phyloP scores from a whole-genome alignment of 2,113 vertebrate species.

The Myodes glareolus region DNA sequence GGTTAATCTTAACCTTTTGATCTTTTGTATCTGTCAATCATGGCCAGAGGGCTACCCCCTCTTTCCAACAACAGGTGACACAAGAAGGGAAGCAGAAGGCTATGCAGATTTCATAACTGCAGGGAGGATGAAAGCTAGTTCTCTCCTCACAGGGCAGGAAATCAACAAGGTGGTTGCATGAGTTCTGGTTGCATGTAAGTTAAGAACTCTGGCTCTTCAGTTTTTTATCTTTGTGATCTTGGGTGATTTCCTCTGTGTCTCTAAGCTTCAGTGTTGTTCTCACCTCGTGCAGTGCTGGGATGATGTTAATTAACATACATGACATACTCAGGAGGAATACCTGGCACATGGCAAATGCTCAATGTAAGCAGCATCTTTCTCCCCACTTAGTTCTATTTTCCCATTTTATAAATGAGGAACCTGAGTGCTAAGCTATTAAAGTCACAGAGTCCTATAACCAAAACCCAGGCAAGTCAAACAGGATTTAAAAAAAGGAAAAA shows the following conservation, averaged over 20 bases:
- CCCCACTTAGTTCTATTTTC: not conserved
- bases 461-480: not conserved
- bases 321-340: not conserved
- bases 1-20: not conserved
- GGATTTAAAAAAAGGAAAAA: slow-evolving; percentile 1
- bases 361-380: not conserved
- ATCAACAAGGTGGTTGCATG: not conserved
- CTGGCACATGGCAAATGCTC: not conserved
- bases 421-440: not conserved
- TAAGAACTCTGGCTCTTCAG: not conserved
- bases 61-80: slow-evolving; percentile 15
- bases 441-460: not conserved
- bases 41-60: not conserved
- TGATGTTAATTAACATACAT: not conserved
- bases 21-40: not conserved
- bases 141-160: not conserved
- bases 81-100: not conserved
- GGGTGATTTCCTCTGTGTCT: not conserved
- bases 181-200: not conserved
- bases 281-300: not conserved
- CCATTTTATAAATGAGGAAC: not conserved
- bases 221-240: not conserved
- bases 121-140: not conserved
- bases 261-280: not conserved
- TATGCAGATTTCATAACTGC: not conserved